These are phyloP conservation scores for Aphelenchoides besseyi DNA, from an alignment of 1,140 invertebrate genomes.

Conservation along the genomic window DNA sequence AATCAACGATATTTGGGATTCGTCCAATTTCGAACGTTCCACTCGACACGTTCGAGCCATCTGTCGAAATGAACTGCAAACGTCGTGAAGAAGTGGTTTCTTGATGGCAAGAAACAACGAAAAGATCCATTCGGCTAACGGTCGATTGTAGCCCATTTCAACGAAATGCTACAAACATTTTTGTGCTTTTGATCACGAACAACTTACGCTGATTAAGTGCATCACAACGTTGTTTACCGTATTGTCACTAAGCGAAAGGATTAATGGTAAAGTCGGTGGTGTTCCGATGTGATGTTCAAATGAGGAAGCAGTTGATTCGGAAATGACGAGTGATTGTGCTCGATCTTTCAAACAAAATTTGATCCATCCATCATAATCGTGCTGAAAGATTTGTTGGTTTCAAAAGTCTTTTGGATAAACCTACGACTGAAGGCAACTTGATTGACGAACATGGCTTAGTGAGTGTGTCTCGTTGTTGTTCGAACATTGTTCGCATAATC, in stretches of 20 bases:
- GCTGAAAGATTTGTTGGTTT: background rate
- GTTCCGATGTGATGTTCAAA: conserved; percentile 20
- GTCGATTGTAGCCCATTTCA: conserved; percentile 27
- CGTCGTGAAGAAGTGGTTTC: conserved; percentile 30
- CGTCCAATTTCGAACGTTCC: conserved; percentile 18
- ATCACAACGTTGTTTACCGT: conserved; percentile 18
- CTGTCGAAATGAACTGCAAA: conserved; percentile 22
- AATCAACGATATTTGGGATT: conserved; percentile 19
- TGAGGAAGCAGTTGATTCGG: background rate
- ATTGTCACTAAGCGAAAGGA: background rate
- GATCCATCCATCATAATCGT: conserved; percentile 9
- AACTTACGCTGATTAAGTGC: conserved; percentile 27
- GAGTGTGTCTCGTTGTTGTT: background rate
- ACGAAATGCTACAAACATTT: conserved; percentile 23
- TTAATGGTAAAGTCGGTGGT: background rate
- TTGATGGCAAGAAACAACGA: conserved; percentile 28
- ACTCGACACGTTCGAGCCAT: conserved; percentile 21
- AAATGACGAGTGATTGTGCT: background rate
- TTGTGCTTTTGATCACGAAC: background rate
- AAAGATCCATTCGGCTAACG: conserved; percentile 36
- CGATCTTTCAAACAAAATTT: conserved; percentile 10
- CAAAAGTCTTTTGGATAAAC: background rate
- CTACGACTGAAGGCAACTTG: conserved; percentile 11
- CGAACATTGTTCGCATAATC: conserved; percentile 7
- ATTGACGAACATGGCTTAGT: background rate